A percentile compares a stretch with the other conserved stretches of the same genome.
Conservation (phyloP, 2,113 vertebrate genomes). For the Micronycteris hirsuta region DNA sequence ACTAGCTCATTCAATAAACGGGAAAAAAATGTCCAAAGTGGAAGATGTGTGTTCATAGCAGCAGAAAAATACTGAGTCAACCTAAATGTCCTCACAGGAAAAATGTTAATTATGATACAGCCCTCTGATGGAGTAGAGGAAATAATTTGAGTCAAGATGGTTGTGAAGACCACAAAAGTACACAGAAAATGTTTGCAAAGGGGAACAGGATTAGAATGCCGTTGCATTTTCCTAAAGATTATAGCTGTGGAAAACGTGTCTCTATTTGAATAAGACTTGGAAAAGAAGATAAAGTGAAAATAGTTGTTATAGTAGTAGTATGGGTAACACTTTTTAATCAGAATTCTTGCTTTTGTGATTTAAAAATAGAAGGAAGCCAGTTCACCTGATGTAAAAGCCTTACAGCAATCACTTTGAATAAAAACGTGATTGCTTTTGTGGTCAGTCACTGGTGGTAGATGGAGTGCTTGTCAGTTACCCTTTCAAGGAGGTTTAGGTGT, state of each 20-base stretch:
- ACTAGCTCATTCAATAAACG: neutral
- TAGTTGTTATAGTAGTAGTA: slow-evolving; percentile 8
- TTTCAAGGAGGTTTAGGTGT: neutral
- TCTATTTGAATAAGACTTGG: neutral
- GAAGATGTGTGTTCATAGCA: neutral
- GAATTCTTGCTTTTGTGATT: neutral
- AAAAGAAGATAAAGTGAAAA: slow-evolving; percentile 29
- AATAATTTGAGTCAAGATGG: neutral
- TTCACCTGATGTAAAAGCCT: neutral
- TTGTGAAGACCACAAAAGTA: neutral
- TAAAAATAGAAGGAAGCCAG: neutral
- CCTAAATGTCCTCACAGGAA: neutral
- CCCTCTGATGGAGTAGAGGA: neutral
- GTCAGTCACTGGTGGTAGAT: neutral
- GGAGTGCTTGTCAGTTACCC: neutral
- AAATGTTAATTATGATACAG: neutral
- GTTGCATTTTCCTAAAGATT: neutral
- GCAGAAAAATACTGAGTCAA: neutral
- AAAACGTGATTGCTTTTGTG: neutral
- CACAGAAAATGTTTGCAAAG: neutral
- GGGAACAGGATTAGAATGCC: neutral
- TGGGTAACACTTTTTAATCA: neutral
- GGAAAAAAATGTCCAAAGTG: neutral
- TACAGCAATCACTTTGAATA: neutral
- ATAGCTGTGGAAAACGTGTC: neutral